Evolutionary conservation across 2,113 vertebrate genomes (phyloP).

Genomic region (Gallinago jamesoni): DNA sequence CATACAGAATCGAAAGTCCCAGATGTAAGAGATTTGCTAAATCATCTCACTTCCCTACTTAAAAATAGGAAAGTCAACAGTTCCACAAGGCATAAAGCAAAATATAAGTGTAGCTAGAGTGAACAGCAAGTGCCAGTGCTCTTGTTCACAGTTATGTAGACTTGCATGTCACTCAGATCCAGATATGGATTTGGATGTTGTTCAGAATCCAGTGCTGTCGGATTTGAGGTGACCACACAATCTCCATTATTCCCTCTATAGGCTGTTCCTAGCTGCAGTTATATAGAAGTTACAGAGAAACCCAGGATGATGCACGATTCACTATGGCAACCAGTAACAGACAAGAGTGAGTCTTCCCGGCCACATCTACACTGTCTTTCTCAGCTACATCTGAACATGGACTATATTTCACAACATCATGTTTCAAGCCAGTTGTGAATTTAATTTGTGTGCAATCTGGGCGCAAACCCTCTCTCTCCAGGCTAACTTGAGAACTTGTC

Average conservation of each 20-base stretch:
- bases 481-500: not conserved
- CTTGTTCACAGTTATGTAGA: not conserved
- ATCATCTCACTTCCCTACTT: not conserved
- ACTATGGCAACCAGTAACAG: not conserved
- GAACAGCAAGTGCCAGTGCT: not conserved
- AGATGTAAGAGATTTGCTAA: not conserved
- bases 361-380: not conserved
- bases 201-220: not conserved
- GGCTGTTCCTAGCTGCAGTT: not conserved
- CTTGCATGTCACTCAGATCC: not conserved
- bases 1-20: not conserved
- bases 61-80: not conserved
- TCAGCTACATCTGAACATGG: not conserved
- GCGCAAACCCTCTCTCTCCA: not conserved
- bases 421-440: not conserved
- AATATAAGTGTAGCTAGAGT: not conserved
- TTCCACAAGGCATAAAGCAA: not conserved
- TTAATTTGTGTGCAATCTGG: not conserved
- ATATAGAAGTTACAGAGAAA: not conserved
- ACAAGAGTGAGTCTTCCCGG: not conserved
- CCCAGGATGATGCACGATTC: not conserved
- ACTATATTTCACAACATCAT: not conserved
- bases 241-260: not conserved
- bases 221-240: not conserved
- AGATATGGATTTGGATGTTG: not conserved